These are phyloP conservation scores for Isichthys henryi DNA, from an alignment of 2,113 vertebrate genomes.

Conservation along the genomic window DNA sequence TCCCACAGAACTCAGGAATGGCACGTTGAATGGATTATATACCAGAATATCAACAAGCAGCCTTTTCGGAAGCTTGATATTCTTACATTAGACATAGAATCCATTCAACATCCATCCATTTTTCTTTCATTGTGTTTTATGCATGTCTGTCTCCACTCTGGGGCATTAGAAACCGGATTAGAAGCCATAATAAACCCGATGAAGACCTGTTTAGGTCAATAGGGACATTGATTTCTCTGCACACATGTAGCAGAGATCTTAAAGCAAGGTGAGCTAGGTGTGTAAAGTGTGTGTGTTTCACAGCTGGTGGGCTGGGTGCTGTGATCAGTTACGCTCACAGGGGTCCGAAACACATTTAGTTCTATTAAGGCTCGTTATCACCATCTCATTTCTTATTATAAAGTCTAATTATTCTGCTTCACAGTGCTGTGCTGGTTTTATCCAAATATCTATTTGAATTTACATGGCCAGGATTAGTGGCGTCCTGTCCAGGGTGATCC, in stretches of 20 bases:
- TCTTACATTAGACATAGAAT: neutral
- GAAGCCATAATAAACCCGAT: neutral
- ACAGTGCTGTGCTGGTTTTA: neutral
- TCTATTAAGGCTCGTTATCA: neutral
- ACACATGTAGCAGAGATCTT: neutral
- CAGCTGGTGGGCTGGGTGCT: neutral
- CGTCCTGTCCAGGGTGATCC: neutral
- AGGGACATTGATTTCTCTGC: neutral
- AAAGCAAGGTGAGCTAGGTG: neutral
- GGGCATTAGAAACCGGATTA: neutral
- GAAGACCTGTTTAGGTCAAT: neutral
- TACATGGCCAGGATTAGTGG: neutral
- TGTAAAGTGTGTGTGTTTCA: neutral
- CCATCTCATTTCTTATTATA: neutral
- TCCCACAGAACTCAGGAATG: neutral
- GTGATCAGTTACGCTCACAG: neutral
- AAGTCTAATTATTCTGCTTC: neutral
- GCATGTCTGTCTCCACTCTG: neutral
- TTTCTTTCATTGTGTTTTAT: neutral
- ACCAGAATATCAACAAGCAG: neutral
- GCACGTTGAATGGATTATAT: neutral
- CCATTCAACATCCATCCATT: neutral
- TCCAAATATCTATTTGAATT: neutral
- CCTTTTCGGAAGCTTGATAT: neutral
- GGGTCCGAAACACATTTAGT: neutral